Evolutionary conservation across 2,888 invertebrate species (phyloP).

Genomic region (Melanostoma scalare): DNA sequence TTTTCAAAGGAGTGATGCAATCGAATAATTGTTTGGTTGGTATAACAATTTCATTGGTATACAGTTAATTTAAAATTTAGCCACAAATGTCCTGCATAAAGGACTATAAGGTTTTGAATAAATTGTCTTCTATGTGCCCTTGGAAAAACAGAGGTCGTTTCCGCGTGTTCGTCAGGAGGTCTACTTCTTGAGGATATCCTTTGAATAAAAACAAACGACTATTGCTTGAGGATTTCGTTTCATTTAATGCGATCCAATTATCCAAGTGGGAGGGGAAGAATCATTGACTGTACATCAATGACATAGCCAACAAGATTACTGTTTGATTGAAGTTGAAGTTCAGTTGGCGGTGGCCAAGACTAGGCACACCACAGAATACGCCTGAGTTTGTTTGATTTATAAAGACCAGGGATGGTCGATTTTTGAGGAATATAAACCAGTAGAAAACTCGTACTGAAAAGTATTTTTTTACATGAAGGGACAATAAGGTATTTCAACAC

Average conservation of each 20-base stretch:
- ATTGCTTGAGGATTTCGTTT: slow-evolving; percentile 40
- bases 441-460: too few relatives aligned
- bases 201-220: slow-evolving; percentile 1
- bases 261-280: slow-evolving; percentile 13
- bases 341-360: not conserved
- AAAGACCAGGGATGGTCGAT: too few relatives aligned
- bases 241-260: slow-evolving; percentile 48
- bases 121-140: slow-evolving; percentile 8
- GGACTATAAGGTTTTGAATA: slow-evolving; percentile 4
- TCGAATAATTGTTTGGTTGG: slow-evolving; percentile 57
- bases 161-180: not conserved
- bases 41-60: slow-evolving; percentile 53
- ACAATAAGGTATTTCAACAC: too few relatives aligned
- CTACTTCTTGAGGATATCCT: slow-evolving; percentile 19
- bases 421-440: too few relatives aligned
- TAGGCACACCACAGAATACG: not conserved
- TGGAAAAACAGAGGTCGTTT: not conserved
- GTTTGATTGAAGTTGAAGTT: slow-evolving; percentile 51
- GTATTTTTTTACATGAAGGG: too few relatives aligned
- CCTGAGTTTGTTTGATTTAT: too few relatives aligned
- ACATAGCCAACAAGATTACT: slow-evolving; percentile 63
- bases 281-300: slow-evolving; percentile 36
- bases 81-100: slow-evolving; percentile 42
- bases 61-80: slow-evolving; percentile 58
- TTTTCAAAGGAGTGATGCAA: slow-evolving; percentile 59